Evolutionary conservation across 2,113 vertebrate species (phyloP).

Genomic region (Perognathus longimembris): DNA sequence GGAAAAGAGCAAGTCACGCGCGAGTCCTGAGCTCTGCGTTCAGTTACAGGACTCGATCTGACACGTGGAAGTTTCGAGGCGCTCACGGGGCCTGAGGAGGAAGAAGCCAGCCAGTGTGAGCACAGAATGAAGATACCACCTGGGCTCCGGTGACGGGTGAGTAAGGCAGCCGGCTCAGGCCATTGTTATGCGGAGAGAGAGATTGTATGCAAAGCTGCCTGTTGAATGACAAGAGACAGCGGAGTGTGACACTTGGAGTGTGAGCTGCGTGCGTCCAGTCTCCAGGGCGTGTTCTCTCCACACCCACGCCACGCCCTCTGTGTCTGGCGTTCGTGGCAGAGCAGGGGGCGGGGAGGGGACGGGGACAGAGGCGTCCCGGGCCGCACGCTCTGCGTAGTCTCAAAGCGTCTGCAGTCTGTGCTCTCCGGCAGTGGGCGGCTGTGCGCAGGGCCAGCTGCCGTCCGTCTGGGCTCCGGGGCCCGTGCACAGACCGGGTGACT

Average conservation of each 20-base stretch:
- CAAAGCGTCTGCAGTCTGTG: too few species aligned
- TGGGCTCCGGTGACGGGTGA: background rate
- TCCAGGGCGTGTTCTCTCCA: background rate
- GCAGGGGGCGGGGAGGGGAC: background rate
- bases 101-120: background rate
- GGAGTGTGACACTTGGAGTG: background rate
- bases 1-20: background rate
- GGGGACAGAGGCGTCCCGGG: too few species aligned
- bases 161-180: background rate
- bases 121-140: conserved; percentile 33
- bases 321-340: background rate
- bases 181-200: conserved; percentile 9
- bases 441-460: too few species aligned
- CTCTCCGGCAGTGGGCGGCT: background rate
- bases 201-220: background rate
- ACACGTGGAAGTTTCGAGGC: conserved; percentile 13
- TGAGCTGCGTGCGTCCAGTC: too few species aligned
- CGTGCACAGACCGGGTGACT: background rate
- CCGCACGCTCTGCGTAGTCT: too few species aligned
- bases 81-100: background rate
- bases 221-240: background rate
- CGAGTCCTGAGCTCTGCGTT: background rate
- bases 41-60: background rate
- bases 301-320: background rate
- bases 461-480: background rate